Evolutionary conservation across 2,888 invertebrate genomes (phyloP).

Genomic region (Pimpla rufipes): DNA sequence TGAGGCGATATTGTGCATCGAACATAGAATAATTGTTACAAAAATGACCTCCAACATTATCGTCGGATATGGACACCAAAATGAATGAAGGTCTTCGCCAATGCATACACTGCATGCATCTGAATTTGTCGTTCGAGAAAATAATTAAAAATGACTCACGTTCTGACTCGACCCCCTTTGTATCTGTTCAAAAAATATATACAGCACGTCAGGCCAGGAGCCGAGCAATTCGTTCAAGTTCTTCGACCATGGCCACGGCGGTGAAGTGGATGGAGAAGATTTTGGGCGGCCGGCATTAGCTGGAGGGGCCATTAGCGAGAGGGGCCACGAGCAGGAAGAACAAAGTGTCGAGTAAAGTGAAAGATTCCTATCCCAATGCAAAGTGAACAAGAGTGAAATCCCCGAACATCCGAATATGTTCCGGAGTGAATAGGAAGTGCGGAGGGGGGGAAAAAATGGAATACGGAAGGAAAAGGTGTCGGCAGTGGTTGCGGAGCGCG

Average conservation of each 20-base stretch:
- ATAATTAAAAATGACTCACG: no score
- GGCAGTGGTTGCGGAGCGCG: slow-evolving; percentile 1
- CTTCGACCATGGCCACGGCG: neutral
- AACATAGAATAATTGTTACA: no score
- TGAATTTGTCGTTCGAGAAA: no score
- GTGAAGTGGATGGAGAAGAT: neutral
- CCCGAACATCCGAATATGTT: slow-evolving; percentile 22
- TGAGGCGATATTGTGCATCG: no score
- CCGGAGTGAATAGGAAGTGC: slow-evolving; percentile 37
- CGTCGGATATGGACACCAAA: no score
- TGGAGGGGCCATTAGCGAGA: neutral
- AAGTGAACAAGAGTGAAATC: slow-evolving; percentile 15
- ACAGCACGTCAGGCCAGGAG: neutral
- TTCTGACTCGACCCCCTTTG: no score
- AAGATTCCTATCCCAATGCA: slow-evolving; percentile 9
- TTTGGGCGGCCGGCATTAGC: neutral
- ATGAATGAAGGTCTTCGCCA: no score
- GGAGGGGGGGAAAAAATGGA: neutral
- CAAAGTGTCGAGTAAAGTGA: slow-evolving; percentile 20
- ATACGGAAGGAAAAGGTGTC: neutral
- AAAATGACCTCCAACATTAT: no score
- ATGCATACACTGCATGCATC: no score
- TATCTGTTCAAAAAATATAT: neutral
- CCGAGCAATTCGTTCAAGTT: slow-evolving; percentile 25
- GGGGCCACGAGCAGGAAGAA: neutral